Conservation (phyloP, 1,140 invertebrate genomes). For the Bombus confusus region DNA sequence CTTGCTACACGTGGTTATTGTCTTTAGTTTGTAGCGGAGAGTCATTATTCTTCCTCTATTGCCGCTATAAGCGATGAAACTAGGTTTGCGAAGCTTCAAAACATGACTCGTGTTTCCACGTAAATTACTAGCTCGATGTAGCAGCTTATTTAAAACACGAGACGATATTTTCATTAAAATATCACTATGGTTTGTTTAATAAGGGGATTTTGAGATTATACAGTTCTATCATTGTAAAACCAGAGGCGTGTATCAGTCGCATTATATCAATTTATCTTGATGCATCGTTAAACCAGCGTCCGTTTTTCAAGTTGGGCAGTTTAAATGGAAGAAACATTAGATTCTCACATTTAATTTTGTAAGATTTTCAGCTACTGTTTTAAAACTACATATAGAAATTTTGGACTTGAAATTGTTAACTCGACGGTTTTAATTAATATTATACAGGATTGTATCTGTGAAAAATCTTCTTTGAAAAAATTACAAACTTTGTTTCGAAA, state of each 20-base stretch:
- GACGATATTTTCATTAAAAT: conserved; percentile 4
- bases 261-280: conserved; percentile 1
- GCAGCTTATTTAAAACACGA: neutral
- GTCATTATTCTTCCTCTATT: conserved; percentile 56
- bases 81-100: neutral
- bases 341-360: neutral
- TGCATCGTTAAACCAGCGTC: neutral
- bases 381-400: neutral
- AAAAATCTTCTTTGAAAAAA: too few species aligned
- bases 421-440: too few species aligned
- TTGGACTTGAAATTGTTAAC: neutral
- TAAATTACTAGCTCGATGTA: conserved; percentile 12
- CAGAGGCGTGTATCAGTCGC: too few species aligned
- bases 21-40: neutral
- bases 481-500: too few species aligned
- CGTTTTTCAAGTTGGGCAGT: neutral
- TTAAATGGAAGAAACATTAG: neutral
- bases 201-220: neutral
- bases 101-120: conserved; percentile 10
- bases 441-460: too few species aligned
- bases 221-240: neutral
- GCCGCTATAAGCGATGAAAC: conserved; percentile 4
- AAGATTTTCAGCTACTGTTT: neutral
- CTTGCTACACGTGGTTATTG: neutral
- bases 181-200: neutral